Percentiles rank a stretch among this genome's conserved stretches.
Evolutionary conservation across 2,113 vertebrate species (phyloP).

Genomic region (Mus spicilegus): DNA sequence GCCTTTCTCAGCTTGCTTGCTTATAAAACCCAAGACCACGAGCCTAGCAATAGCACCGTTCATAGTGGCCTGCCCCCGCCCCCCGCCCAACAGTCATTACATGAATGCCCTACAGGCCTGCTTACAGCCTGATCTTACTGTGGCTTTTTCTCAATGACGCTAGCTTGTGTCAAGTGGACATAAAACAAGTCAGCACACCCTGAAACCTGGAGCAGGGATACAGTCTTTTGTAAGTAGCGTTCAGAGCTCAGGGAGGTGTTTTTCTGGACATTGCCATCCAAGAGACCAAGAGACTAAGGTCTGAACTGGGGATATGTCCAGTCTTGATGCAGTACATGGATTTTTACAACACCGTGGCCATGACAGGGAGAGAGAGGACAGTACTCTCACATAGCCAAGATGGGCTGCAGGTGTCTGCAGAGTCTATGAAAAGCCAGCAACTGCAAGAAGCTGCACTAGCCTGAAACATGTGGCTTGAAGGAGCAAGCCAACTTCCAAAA

Average conservation of each 20-base stretch:
- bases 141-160: not conserved
- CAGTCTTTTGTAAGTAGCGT: fast-evolving
- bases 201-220: not conserved
- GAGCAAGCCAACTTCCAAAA: not conserved
- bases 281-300: not conserved
- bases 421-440: not conserved
- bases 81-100: no score
- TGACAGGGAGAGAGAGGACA: not conserved
- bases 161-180: not conserved
- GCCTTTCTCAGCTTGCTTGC: not conserved
- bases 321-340: not conserved
- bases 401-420: fast-evolving
- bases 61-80: not conserved
- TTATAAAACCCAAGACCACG: not conserved
- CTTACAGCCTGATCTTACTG: not conserved
- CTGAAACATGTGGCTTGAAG: fast-evolving
- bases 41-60: no score
- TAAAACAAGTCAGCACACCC: not conserved
- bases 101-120: not conserved
- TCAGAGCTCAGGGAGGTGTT: fast-evolving
- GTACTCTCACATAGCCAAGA: fast-evolving
- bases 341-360: not conserved
- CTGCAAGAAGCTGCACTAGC: not conserved
- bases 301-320: not conserved
- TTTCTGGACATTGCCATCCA: fast-evolving